Evolutionary conservation across 2,797 vertebrate genomes (phyloP).

Genomic region (Gymnothorax javanicus): DNA sequence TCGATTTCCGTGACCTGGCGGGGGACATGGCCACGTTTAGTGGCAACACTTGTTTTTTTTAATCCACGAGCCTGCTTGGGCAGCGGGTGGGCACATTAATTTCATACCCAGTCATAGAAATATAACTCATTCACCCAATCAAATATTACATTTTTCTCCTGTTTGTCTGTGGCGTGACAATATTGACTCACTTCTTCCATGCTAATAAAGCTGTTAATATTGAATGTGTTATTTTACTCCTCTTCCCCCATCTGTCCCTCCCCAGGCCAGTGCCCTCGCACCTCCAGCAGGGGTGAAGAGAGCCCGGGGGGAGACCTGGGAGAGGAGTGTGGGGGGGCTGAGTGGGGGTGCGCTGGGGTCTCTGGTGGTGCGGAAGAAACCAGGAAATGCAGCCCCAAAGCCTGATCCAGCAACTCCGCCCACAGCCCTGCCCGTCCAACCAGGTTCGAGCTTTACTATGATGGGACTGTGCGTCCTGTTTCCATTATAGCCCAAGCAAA

Average conservation of each 20-base stretch:
- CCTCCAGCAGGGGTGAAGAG: slow-evolving; percentile 65
- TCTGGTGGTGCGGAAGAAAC: slow-evolving; percentile 79
- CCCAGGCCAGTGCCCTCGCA: slow-evolving; percentile 55
- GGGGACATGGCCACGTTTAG: no score
- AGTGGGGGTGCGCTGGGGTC: slow-evolving; percentile 67
- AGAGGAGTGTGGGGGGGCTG: slow-evolving; percentile 77
- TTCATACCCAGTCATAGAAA: no score
- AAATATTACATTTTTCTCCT: no score
- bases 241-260: neutral
- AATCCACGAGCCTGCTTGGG: no score
- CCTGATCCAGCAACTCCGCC: slow-evolving; percentile 22
- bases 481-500: no score
- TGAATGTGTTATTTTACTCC: neutral
- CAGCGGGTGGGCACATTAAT: no score
- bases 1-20: no score
- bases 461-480: neutral
- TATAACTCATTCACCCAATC: no score
- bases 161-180: no score
- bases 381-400: slow-evolving; percentile 42
- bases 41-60: no score
- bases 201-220: no score
- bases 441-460: slow-evolving; percentile 49
- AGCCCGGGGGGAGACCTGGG: slow-evolving; percentile 79
- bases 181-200: no score
- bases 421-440: slow-evolving; percentile 42